phyloP scores from a whole-genome alignment of 37 sponge, comb jelly and placozoan species.

The Aplysina aerophoba region DNA sequence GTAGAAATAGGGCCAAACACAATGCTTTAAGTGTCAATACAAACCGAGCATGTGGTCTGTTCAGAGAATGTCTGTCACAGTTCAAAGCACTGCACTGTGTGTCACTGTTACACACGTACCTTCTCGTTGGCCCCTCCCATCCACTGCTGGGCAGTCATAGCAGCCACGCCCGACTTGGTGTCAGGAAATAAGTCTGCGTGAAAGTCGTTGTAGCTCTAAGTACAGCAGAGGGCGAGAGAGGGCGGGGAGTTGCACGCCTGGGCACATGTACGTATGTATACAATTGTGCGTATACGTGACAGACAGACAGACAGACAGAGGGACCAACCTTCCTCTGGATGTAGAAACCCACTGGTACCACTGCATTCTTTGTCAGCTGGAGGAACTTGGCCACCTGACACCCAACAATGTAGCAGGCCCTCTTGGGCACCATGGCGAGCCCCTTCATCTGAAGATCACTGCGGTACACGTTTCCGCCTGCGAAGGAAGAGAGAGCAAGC shows the following conservation, averaged over 20 bases:
- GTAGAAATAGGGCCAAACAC: too few relatives aligned
- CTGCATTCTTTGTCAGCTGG: conserved; percentile 75
- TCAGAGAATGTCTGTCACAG: too few relatives aligned
- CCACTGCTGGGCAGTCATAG: conserved; percentile 83
- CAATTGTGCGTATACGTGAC: neutral
- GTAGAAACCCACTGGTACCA: conserved; percentile 74
- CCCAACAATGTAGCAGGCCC: conserved; percentile 75
- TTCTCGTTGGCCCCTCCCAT: conserved; percentile 62
- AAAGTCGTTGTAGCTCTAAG: conserved; percentile 76
- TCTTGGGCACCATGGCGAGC: conserved; percentile 78
- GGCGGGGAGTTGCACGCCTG: neutral
- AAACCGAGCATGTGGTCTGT: too few relatives aligned
- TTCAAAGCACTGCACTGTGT: neutral
- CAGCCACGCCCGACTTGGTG: conserved; percentile 54
- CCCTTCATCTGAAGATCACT: conserved; percentile 60
- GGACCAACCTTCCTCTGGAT: conserved; percentile 82
- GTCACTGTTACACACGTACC: neutral
- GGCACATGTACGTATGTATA: neutral
- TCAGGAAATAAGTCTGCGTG: conserved; percentile 90
- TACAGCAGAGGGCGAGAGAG: neutral
- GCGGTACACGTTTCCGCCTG: conserved; percentile 60
- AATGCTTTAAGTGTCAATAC: too few relatives aligned
- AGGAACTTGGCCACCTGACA: conserved; percentile 79
- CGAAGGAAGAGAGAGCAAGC: too few relatives aligned
- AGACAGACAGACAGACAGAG: neutral